Conservation (phyloP, 30 jellyfish, hydroid and myxozoan genomes). For the Rhopilema esculentum region DNA sequence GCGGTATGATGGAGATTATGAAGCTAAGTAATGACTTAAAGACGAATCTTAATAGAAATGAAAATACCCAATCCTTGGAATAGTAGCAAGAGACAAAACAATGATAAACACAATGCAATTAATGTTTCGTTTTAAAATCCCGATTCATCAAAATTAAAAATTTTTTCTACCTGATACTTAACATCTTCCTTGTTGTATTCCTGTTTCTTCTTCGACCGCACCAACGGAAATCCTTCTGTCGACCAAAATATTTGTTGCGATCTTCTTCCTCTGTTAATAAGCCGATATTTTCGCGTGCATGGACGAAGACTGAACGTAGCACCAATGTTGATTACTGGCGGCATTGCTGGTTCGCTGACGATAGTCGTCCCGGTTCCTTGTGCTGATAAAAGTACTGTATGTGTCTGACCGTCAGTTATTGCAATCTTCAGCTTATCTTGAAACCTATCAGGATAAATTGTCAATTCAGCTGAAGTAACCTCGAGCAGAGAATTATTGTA, state of each 20-base stretch:
- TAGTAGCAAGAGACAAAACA: too few relatives aligned
- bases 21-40: too few relatives aligned
- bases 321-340: slow-evolving; percentile 83
- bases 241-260: slow-evolving; percentile 95
- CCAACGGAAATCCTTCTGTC: slow-evolving; percentile 92
- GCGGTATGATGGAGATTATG: too few relatives aligned
- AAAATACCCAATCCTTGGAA: too few relatives aligned
- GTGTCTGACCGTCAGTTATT: slow-evolving; percentile 75
- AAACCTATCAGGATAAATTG: slow-evolving; percentile 70
- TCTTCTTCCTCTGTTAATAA: slow-evolving; percentile 89
- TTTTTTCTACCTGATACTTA: slow-evolving; percentile 75
- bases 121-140: too few relatives aligned
- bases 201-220: slow-evolving; percentile 67
- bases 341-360: slow-evolving; percentile 89
- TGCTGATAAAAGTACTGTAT: slow-evolving; percentile 75
- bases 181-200: slow-evolving; percentile 79
- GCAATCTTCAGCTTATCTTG: slow-evolving; percentile 82
- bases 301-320: slow-evolving; percentile 84
- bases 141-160: not conserved
- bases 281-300: slow-evolving; percentile 65
- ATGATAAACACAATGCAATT: too few relatives aligned
- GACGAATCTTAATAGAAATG: too few relatives aligned
- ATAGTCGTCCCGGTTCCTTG: slow-evolving; percentile 95
- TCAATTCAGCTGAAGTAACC: too few relatives aligned
- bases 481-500: too few relatives aligned